Evolutionary conservation across 1,140 invertebrate genomes (phyloP).

Genomic region (Drosophila pseudoobscura): DNA sequence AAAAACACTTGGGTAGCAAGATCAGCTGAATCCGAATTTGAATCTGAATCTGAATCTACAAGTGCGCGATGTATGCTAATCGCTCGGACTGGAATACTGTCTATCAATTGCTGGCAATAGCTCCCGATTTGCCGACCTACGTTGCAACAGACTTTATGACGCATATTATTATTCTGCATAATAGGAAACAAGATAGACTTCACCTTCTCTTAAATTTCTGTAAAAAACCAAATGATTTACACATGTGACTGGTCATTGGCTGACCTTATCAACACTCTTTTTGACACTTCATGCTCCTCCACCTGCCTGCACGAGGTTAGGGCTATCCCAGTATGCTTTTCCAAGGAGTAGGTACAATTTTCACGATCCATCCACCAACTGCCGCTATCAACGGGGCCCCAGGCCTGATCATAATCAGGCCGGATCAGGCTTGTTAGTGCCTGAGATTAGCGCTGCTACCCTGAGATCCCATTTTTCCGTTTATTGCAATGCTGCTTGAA

Average conservation of each 20-base stretch:
- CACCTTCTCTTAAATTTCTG: too few species aligned
- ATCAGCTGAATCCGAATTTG: slow-evolving; percentile 32
- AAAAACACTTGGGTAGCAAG: slow-evolving; percentile 41
- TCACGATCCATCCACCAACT: slow-evolving; percentile 22
- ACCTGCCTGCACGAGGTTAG: background rate
- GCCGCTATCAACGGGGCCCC: slow-evolving; percentile 22
- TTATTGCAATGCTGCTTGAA: background rate
- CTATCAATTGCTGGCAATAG: slow-evolving; percentile 47
- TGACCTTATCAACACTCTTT: slow-evolving; percentile 10
- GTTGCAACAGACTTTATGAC: background rate
- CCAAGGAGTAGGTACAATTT: slow-evolving; percentile 13
- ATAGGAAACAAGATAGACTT: too few species aligned
- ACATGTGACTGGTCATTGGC: too few species aligned
- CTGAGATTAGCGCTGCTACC: slow-evolving; percentile 24
- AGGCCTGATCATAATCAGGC: slow-evolving; percentile 19
- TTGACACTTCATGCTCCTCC: slow-evolving; percentile 14
- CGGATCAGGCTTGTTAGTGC: slow-evolving; percentile 8
- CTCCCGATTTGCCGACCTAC: slow-evolving; percentile 43
- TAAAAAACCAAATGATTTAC: too few species aligned
- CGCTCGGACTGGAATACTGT: slow-evolving; percentile 10
- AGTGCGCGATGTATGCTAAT: slow-evolving; percentile 50
- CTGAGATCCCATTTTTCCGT: slow-evolving; percentile 1
- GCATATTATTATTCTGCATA: too few species aligned
- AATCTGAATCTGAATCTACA: slow-evolving; percentile 32
- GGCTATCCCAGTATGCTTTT: background rate